These are phyloP conservation scores for Myripristis jacobus DNA, from an alignment of 2,797 vertebrate species.

Conservation along the genomic window DNA sequence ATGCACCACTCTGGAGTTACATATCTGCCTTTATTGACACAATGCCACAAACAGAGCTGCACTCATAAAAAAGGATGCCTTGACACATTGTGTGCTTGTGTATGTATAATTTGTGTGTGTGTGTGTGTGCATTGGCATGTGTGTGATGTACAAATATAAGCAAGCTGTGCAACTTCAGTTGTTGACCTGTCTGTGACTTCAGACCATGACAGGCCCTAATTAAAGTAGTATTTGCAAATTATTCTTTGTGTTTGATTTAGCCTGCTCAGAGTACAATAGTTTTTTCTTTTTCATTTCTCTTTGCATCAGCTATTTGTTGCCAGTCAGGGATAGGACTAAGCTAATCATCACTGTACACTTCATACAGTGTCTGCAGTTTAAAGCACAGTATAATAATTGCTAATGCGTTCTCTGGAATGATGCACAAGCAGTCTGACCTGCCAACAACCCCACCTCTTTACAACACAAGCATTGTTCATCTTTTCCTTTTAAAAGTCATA, in stretches of 20 bases:
- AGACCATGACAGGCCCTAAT: background rate
- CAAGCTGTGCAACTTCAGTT: constrained; percentile 16
- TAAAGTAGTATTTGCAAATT: background rate
- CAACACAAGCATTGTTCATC: constrained; percentile 76
- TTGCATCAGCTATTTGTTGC: constrained; percentile 11
- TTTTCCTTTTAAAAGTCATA: constrained; percentile 77
- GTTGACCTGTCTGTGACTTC: constrained; percentile 7
- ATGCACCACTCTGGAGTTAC: constrained; percentile 71
- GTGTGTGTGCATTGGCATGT: constrained; percentile 12
- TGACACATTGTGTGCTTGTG: constrained; percentile 10
- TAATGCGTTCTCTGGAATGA: constrained; percentile 65
- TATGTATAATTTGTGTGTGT: constrained; percentile 31
- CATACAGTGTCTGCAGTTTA: constrained; percentile 37
- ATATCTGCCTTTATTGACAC: constrained; percentile 77
- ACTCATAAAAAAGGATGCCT: background rate
- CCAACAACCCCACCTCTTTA: constrained; percentile 72
- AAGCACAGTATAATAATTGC: constrained; percentile 39
- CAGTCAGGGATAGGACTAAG: constrained; percentile 9
- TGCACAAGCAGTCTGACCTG: constrained; percentile 70
- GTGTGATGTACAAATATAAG: too few relatives aligned
- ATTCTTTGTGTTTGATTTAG: constrained; percentile 17
- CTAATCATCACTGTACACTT: constrained; percentile 20
- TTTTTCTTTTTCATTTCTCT: background rate
- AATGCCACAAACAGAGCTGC: constrained; percentile 56
- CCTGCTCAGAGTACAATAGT: background rate